Conservation (phyloP, 2,888 invertebrate genomes). For the Choreutis nemorana region DNA sequence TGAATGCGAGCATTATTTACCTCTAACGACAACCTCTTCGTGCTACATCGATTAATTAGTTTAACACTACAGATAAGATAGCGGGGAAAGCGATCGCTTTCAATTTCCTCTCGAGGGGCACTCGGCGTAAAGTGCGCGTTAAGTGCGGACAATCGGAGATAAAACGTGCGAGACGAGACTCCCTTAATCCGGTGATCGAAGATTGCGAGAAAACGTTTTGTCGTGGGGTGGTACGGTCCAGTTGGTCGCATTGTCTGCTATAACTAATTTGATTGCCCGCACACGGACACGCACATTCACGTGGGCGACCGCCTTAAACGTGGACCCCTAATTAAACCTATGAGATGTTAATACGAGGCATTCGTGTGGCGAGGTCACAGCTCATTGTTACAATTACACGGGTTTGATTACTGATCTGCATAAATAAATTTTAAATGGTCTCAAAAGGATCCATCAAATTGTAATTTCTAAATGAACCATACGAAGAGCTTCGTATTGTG, state of each 20-base stretch:
- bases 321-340: slow-evolving; percentile 54
- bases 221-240: slow-evolving; percentile 58
- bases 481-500: too few species aligned
- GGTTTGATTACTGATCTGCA: slow-evolving; percentile 29
- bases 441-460: slow-evolving; percentile 6
- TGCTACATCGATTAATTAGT: slow-evolving; percentile 64
- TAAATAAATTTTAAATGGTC: too few species aligned
- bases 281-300: slow-evolving; percentile 33
- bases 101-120: slow-evolving; percentile 65
- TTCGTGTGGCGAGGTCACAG: slow-evolving; percentile 38
- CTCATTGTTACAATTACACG: slow-evolving; percentile 23
- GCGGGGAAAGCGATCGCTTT: slow-evolving; percentile 63
- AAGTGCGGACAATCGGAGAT: slow-evolving; percentile 67
- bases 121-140: slow-evolving; percentile 64
- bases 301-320: slow-evolving; percentile 39
- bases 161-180: slow-evolving; percentile 63
- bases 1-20: slow-evolving; percentile 57
- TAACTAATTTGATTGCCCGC: slow-evolving; percentile 59
- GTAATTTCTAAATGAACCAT: slow-evolving; percentile 8
- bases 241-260: slow-evolving; percentile 50
- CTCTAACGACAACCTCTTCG: slow-evolving; percentile 48
- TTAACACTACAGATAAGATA: slow-evolving; percentile 63
- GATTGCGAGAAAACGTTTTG: slow-evolving; percentile 66
- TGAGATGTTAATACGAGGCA: slow-evolving; percentile 47
- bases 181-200: slow-evolving; percentile 67